phyloP scores from a whole-genome alignment of 2,888 invertebrate species.

The Rhamphomyia laevipes region DNA sequence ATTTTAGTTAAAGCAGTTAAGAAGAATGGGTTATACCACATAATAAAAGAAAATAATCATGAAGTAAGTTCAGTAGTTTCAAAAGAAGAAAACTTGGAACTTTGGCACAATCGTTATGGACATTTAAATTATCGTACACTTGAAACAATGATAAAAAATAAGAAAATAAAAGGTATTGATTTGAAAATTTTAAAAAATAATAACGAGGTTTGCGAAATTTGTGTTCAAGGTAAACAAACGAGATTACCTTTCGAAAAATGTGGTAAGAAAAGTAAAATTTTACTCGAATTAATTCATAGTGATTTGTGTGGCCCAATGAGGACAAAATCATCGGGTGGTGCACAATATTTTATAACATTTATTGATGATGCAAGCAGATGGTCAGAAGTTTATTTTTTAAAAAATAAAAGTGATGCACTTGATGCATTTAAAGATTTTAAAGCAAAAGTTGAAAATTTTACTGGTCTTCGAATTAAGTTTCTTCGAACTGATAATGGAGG shows the following conservation, averaged over 20 bases:
- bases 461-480: neutral
- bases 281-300: neutral
- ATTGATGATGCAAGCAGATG: conserved; percentile 1
- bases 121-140: no score
- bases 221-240: neutral
- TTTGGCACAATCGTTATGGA: conserved; percentile 3
- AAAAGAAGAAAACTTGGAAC: neutral
- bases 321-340: neutral
- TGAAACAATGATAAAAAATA: no score
- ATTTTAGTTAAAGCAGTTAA: neutral
- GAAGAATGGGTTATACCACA: neutral
- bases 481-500: neutral
- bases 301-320: neutral
- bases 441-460: conserved; percentile 1
- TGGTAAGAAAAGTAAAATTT: neutral
- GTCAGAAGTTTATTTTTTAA: conserved; percentile 2
- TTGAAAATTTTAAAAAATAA: neutral
- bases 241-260: neutral
- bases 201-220: neutral
- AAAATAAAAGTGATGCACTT: neutral
- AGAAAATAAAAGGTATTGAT: neutral
- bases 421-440: neutral
- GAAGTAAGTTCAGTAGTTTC: neutral
- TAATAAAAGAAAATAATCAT: neutral
- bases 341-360: conserved; percentile 1